A percentile compares a stretch with the other conserved stretches of the same genome.
phyloP scores from a whole-genome alignment of 2,113 vertebrate species.

The Cacatua alba region DNA sequence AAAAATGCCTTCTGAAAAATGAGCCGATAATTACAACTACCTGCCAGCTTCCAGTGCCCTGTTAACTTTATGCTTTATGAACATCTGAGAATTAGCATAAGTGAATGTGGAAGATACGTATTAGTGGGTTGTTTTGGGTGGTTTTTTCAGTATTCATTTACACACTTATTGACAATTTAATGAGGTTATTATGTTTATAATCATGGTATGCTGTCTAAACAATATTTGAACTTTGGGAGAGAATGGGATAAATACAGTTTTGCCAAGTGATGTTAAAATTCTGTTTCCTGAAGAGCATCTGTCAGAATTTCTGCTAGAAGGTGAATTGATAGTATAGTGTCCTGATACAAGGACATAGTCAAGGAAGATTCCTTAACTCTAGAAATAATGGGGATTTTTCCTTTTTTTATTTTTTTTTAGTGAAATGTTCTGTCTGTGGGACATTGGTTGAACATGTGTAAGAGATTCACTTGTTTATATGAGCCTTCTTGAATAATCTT shows the following conservation, averaged over 20 bases:
- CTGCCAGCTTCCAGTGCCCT: background rate
- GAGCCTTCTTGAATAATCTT: background rate
- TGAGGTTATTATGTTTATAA: conserved; percentile 49
- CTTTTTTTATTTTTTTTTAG: background rate
- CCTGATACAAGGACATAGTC: background rate
- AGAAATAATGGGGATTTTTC: background rate
- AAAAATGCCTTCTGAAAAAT: conserved; percentile 23
- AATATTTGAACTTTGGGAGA: background rate
- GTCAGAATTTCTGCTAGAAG: background rate
- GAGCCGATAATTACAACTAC: conserved; percentile 49
- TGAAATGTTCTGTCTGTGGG: background rate
- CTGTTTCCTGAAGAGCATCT: background rate
- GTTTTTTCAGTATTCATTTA: conserved; percentile 34
- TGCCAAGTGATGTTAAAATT: conserved; percentile 37
- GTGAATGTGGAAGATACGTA: background rate
- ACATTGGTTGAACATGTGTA: accelerated
- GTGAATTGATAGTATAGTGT: conserved; percentile 15
- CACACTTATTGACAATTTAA: conserved; percentile 48
- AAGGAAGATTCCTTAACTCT: background rate
- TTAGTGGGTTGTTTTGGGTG: background rate
- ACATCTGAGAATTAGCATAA: conserved; percentile 44
- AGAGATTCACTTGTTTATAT: background rate
- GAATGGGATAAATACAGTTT: background rate
- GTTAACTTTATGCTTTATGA: conserved; percentile 55
- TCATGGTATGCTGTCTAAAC: background rate